A percentile compares a stretch with the other conserved stretches of the same genome.
These are phyloP conservation scores for Argopecten irradians DNA, from an alignment of 1,140 invertebrate species.

Conservation along the genomic window DNA sequence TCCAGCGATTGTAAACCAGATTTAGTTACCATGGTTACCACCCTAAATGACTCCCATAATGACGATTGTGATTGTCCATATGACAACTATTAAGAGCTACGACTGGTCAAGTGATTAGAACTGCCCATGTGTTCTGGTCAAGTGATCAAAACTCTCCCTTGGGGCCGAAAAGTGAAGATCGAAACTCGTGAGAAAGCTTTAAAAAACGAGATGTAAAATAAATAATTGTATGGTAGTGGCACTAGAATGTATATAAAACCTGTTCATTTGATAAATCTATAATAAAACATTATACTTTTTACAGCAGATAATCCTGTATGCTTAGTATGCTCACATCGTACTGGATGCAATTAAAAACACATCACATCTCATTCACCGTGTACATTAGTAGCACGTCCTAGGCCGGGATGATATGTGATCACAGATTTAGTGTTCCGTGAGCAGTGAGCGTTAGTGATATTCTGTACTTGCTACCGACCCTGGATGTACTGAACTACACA, in stretches of 20 bases:
- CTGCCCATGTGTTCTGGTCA: background rate
- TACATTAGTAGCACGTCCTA: background rate
- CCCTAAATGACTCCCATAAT: background rate
- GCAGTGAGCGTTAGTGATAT: background rate
- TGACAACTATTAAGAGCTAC: background rate
- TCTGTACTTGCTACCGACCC: background rate
- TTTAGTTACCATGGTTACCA: background rate
- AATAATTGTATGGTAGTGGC: background rate
- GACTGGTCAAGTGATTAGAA: background rate
- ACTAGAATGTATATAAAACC: background rate
- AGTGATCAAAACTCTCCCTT: background rate
- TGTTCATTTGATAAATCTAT: background rate
- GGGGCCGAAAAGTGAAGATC: background rate
- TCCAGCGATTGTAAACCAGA: background rate
- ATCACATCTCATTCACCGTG: background rate
- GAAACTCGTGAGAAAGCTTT: conserved; percentile 14
- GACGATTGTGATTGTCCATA: background rate
- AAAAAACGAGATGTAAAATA: background rate
- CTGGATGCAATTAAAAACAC: background rate
- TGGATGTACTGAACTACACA: too few species aligned
- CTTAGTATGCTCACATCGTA: background rate
- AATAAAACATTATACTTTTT: background rate
- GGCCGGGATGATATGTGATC: background rate
- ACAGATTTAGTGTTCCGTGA: background rate
- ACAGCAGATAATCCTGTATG: background rate